phyloP scores from a whole-genome alignment of 2,888 invertebrate species.

The Erynnis tages region DNA sequence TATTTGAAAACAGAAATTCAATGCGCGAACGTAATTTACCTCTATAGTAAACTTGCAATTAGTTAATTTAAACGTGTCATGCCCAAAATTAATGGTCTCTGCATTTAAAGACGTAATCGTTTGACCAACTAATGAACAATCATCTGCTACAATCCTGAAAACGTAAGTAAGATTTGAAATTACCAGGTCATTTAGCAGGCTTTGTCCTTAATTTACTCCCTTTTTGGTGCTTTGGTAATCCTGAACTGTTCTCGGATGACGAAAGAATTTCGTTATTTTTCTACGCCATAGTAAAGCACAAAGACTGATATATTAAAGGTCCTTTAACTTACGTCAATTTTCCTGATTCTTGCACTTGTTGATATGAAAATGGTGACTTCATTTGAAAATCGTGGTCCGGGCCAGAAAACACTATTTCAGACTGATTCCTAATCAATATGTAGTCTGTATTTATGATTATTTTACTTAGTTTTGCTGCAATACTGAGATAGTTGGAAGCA shows the following conservation, averaged over 20 bases:
- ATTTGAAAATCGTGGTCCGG: conserved; percentile 35
- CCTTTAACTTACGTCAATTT: conserved; percentile 50
- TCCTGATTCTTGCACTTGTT: conserved; percentile 49
- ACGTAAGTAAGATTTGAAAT: neutral
- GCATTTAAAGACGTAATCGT: conserved; percentile 44
- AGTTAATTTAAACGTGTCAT: conserved; percentile 39
- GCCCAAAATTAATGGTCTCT: conserved; percentile 48
- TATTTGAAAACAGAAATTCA: too few species aligned
- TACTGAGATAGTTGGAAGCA: conserved; percentile 46
- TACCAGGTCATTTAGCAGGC: too few species aligned
- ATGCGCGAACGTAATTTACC: conserved; percentile 45
- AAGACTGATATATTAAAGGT: too few species aligned
- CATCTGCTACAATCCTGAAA: conserved; percentile 53
- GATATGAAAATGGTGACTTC: conserved; percentile 55
- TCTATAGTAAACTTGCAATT: conserved; percentile 55
- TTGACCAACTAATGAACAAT: conserved; percentile 50
- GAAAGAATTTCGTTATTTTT: too few species aligned
- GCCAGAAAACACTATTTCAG: conserved; percentile 40
- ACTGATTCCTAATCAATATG: conserved; percentile 47
- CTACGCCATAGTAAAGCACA: too few species aligned
- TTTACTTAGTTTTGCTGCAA: conserved; percentile 47
- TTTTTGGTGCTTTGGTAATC: too few species aligned
- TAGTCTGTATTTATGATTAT: conserved; percentile 54
- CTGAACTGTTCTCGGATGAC: too few species aligned
- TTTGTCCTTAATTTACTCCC: too few species aligned